phyloP scores from a whole-genome alignment of 2,888 invertebrate genomes.

The Oligia fasciuncula region DNA sequence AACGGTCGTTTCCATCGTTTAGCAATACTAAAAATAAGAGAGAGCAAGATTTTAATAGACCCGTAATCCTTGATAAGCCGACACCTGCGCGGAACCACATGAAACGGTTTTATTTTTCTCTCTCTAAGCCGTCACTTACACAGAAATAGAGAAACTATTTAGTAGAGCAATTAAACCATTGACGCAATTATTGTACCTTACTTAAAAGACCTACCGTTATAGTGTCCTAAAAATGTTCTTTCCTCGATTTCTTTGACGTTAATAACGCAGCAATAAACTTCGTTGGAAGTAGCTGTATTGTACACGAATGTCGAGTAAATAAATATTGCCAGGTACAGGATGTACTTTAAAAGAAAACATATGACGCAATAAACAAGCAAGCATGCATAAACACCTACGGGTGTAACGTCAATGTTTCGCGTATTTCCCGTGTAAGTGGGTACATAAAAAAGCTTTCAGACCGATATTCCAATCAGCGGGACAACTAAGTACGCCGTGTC shows the following conservation, averaged over 20 bases:
- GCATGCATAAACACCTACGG: slow-evolving; percentile 69
- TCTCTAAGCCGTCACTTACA: slow-evolving; percentile 42
- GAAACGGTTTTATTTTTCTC: slow-evolving; percentile 46
- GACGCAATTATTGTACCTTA: slow-evolving; percentile 40
- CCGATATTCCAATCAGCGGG: slow-evolving; percentile 80
- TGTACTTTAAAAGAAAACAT: slow-evolving; percentile 53
- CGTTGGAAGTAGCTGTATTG: slow-evolving; percentile 36
- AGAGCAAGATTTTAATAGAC: slow-evolving; percentile 44
- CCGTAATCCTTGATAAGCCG: slow-evolving; percentile 54
- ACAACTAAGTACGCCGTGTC: slow-evolving; percentile 78
- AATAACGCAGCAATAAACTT: slow-evolving; percentile 43
- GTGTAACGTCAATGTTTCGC: slow-evolving; percentile 70
- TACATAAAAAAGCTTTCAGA: slow-evolving; percentile 83
- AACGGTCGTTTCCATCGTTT: slow-evolving; percentile 11
- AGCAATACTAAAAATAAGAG: slow-evolving; percentile 22
- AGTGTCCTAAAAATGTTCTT: slow-evolving; percentile 31
- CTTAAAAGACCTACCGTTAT: slow-evolving; percentile 17
- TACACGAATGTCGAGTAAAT: slow-evolving; percentile 44
- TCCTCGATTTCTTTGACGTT: slow-evolving; percentile 34
- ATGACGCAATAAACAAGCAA: slow-evolving; percentile 72
- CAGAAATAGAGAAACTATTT: slow-evolving; percentile 52
- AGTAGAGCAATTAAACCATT: slow-evolving; percentile 48
- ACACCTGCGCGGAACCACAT: slow-evolving; percentile 34
- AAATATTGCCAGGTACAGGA: slow-evolving; percentile 39
- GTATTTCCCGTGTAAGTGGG: slow-evolving; percentile 76